Conservation (phyloP, 2,797 vertebrate genomes). For the Heliangelus exortis region DNA sequence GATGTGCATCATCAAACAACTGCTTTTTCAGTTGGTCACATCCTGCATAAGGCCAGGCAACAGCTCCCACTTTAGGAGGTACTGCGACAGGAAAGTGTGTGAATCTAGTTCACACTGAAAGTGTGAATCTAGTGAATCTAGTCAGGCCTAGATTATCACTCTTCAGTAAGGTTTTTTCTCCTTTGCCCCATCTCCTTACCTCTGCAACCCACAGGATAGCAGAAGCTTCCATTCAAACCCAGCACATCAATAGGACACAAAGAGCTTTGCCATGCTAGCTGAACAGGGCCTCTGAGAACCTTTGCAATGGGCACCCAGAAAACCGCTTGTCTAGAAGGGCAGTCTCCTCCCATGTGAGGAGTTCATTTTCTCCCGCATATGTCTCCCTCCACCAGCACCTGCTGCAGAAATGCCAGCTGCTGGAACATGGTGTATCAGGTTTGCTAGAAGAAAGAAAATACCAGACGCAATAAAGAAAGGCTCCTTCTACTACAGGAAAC, state of each 20-base stretch:
- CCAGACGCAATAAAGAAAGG: not conserved
- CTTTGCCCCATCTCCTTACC: not conserved
- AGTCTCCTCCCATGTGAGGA: not conserved
- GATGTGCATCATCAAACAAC: fast-evolving
- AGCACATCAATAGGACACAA: fast-evolving
- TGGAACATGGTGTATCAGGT: fast-evolving
- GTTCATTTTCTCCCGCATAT: fast-evolving
- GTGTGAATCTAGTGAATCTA: not conserved
- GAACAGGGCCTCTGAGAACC: not conserved
- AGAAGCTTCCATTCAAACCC: not conserved
- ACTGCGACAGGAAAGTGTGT: not conserved
- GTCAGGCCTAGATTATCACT: not conserved
- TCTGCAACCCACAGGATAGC: not conserved
- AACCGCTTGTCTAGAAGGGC: not conserved
- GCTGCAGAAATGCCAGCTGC: not conserved
- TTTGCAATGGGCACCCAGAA: fast-evolving
- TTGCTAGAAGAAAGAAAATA: not conserved
- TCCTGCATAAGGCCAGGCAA: fast-evolving
- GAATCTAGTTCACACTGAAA: not conserved
- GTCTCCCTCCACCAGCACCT: not conserved
- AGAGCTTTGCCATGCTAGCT: fast-evolving
- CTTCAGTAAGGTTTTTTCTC: not conserved
- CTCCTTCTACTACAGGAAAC: not conserved
- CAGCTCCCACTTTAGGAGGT: not conserved
- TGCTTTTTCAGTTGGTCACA: not conserved